These are phyloP conservation scores for Esperia sulphurella DNA, from an alignment of 2,888 invertebrate species.

Conservation along the genomic window DNA sequence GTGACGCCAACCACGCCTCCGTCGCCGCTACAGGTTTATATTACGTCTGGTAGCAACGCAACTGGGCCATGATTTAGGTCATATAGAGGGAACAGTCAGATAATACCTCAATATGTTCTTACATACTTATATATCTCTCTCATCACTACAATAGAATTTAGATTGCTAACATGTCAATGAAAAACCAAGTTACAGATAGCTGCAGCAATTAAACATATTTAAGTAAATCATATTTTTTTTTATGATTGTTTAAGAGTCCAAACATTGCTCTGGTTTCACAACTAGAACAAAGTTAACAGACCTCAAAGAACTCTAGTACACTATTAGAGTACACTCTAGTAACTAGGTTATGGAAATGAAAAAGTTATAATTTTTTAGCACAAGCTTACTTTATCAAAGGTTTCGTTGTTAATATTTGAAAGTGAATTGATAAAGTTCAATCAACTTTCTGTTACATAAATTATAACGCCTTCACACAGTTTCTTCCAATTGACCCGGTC, in stretches of 20 bases:
- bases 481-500: neutral
- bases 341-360: neutral
- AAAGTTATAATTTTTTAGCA: neutral
- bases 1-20: conserved; percentile 68
- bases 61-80: conserved; percentile 24
- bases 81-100: conserved; percentile 2
- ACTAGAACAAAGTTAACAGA: neutral
- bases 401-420: no score
- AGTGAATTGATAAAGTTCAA: no score
- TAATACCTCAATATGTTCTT: neutral
- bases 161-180: no score
- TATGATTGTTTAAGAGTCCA: no score
- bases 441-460: neutral
- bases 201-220: neutral
- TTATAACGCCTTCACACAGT: neutral
- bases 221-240: no score
- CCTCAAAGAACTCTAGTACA: neutral
- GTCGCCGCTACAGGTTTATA: conserved; percentile 46
- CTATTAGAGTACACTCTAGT: neutral
- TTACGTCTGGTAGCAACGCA: conserved; percentile 41
- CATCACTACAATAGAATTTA: no score
- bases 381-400: neutral
- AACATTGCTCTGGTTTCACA: neutral
- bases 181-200: no score
- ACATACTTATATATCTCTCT: no score